Evolutionary conservation across 2,888 invertebrate genomes (phyloP).

Genomic region (Luperina nickerlii): DNA sequence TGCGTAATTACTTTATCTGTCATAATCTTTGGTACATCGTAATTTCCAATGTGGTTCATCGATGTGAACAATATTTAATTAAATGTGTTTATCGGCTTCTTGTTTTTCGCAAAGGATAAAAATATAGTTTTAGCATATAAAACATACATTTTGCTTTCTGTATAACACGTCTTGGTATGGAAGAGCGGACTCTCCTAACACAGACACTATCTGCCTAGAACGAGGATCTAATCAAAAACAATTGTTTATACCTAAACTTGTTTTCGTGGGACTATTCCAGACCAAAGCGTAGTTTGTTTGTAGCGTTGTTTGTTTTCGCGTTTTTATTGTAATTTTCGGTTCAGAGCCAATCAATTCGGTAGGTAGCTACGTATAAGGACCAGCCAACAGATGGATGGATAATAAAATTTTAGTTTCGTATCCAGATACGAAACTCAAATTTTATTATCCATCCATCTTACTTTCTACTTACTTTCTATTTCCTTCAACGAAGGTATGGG

Average conservation of each 20-base stretch:
- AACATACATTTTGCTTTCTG: too few relatives aligned
- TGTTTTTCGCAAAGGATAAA: neutral
- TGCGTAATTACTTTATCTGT: slow-evolving; percentile 18
- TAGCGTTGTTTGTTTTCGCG: too few relatives aligned
- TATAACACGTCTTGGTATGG: too few relatives aligned
- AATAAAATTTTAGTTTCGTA: neutral
- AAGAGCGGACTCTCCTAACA: too few relatives aligned
- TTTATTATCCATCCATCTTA: too few relatives aligned
- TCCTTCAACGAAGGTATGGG: too few relatives aligned
- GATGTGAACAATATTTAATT: neutral
- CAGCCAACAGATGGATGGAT: neutral
- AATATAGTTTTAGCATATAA: neutral
- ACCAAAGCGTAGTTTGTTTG: neutral
- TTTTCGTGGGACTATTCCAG: neutral
- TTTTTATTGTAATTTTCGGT: too few relatives aligned
- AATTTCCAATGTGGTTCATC: neutral
- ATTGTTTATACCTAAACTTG: too few relatives aligned
- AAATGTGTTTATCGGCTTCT: neutral
- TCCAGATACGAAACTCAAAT: too few relatives aligned
- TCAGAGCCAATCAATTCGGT: neutral
- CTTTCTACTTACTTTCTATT: too few relatives aligned
- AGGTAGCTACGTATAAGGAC: neutral
- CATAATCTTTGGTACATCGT: slow-evolving; percentile 8
- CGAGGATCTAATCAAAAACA: too few relatives aligned
- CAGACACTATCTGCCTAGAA: too few relatives aligned